phyloP scores from a whole-genome alignment of 2,113 vertebrate genomes.

The Dasyornis broadbenti region DNA sequence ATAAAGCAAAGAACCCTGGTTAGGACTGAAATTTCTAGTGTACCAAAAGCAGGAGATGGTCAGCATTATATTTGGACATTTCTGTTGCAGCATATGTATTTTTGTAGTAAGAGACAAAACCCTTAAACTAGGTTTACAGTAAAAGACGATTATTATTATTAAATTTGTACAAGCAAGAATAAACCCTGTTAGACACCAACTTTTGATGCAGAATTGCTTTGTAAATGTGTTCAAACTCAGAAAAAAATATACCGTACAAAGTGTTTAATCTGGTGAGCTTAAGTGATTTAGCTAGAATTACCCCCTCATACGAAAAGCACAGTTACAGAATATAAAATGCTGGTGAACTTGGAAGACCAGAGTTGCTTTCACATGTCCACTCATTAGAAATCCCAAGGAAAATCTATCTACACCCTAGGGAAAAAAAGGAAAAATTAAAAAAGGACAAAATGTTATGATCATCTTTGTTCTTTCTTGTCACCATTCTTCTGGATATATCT shows the following conservation, averaged over 20 bases:
- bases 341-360: neutral
- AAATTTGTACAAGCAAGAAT: neutral
- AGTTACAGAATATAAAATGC: neutral
- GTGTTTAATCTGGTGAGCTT: neutral
- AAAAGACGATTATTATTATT: neutral
- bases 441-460: neutral
- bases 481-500: neutral
- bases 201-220: neutral
- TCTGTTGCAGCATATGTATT: neutral
- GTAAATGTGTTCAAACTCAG: neutral
- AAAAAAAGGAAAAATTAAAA: neutral
- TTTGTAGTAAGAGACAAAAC: neutral
- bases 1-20: neutral
- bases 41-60: neutral
- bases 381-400: neutral
- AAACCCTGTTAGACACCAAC: neutral
- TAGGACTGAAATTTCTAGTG: neutral
- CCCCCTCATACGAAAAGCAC: neutral
- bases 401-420: neutral
- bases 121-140: neutral
- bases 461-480: neutral
- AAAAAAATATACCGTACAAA: accelerated
- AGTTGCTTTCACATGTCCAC: neutral
- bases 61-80: neutral
- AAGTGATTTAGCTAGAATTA: neutral